phyloP scores from a whole-genome alignment of 2,797 vertebrate genomes.

The Myotis daubentonii region DNA sequence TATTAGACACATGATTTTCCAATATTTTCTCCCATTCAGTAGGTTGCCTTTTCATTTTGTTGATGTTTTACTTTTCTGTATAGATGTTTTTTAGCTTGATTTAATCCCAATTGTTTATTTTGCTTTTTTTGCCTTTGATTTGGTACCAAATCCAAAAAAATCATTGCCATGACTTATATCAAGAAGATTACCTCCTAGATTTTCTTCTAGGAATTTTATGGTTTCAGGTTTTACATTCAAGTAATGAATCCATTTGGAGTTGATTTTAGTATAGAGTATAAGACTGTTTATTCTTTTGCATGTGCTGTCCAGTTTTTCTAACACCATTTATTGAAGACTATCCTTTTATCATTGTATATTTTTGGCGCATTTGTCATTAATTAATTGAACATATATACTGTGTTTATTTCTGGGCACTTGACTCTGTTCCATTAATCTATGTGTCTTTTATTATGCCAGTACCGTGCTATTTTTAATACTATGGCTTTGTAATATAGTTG shows the following conservation, averaged over 20 bases:
- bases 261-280: background rate
- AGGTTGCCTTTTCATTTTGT: background rate
- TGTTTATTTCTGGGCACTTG: background rate
- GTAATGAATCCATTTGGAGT: background rate
- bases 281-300: background rate
- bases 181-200: background rate
- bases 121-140: background rate
- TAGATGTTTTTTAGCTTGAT: background rate
- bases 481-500: background rate
- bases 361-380: background rate
- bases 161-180: background rate
- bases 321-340: background rate
- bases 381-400: background rate
- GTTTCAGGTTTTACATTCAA: background rate
- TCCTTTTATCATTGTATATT: background rate
- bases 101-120: background rate
- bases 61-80: background rate
- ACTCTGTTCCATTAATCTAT: background rate
- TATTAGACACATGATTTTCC: background rate
- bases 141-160: background rate
- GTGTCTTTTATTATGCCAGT: background rate
- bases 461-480: background rate
- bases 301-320: background rate
- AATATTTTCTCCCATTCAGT: background rate
- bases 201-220: background rate